Evolutionary conservation across 2,888 invertebrate species (phyloP).

Genomic region (Calameuta filiformis): DNA sequence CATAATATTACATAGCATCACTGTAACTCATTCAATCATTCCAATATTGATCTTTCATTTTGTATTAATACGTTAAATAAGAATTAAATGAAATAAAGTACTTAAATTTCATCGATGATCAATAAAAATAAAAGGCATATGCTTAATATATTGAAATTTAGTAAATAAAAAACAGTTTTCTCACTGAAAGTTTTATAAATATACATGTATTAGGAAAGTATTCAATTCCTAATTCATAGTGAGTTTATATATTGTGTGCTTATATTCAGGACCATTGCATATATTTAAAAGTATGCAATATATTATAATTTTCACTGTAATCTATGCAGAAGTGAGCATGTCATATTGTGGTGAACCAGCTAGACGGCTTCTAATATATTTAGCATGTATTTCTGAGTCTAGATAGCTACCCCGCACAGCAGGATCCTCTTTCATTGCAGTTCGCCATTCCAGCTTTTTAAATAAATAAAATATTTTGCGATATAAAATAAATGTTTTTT

Average conservation of each 20-base stretch:
- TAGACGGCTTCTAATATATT: constrained; percentile 74
- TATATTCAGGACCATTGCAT: not conserved
- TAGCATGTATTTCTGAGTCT: constrained; percentile 77
- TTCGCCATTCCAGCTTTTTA: constrained; percentile 76
- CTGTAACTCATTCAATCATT: not conserved
- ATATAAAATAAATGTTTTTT: not conserved
- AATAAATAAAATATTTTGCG: constrained; percentile 19
- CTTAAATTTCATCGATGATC: not conserved
- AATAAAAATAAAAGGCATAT: not conserved
- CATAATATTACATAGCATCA: not conserved
- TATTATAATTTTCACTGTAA: not conserved
- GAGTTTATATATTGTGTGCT: not conserved
- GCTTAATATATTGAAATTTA: not conserved
- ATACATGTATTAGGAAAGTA: not conserved
- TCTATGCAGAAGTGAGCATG: constrained; percentile 35
- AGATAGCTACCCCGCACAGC: constrained; percentile 77
- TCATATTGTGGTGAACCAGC: constrained; percentile 79
- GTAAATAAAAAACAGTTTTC: not conserved
- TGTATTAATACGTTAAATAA: not conserved
- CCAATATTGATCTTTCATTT: not conserved
- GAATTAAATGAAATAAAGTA: not conserved
- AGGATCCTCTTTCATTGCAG: constrained; percentile 76
- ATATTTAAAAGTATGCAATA: not conserved
- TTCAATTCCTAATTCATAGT: not conserved
- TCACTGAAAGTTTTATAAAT: not conserved